Evolutionary conservation across 2,888 invertebrate genomes (phyloP).

Genomic region (Poecilus cupreus): DNA sequence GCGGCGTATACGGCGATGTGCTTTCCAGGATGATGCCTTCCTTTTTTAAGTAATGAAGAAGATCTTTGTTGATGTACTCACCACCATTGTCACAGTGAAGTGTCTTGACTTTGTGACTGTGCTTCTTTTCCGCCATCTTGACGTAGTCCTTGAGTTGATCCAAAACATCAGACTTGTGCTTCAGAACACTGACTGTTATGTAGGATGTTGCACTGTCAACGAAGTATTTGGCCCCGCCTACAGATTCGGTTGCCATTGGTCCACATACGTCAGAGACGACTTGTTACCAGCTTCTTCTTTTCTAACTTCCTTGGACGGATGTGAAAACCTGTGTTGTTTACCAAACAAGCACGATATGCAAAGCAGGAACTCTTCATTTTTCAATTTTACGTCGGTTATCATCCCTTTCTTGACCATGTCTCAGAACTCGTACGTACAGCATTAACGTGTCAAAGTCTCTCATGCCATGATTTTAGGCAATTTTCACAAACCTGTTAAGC

Average conservation of each 20-base stretch:
- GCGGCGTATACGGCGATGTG: constrained; percentile 60
- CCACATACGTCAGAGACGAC: background rate
- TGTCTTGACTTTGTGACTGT: no score
- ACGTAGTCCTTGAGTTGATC: constrained; percentile 58
- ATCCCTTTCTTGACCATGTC: constrained; percentile 45
- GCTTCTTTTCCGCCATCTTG: constrained; percentile 54
- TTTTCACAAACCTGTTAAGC: background rate
- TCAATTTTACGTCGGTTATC: constrained; percentile 8
- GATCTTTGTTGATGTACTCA: constrained; percentile 60
- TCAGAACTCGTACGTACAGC: constrained; percentile 15
- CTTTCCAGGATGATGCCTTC: constrained; percentile 45
- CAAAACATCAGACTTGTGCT: constrained; percentile 58
- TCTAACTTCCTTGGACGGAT: background rate
- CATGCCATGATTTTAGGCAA: constrained; percentile 50
- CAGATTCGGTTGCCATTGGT: background rate
- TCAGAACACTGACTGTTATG: constrained; percentile 55
- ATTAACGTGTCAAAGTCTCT: constrained; percentile 57
- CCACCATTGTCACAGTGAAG: no score
- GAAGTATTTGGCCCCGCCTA: constrained; percentile 58
- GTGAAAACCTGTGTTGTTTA: background rate
- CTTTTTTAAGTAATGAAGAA: constrained; percentile 58
- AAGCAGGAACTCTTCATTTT: background rate
- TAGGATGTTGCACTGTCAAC: constrained; percentile 60
- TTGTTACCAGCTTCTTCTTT: background rate
- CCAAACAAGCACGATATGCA: background rate